Conservation (phyloP, 2,113 vertebrate genomes). For the Pelodiscus sinensis region DNA sequence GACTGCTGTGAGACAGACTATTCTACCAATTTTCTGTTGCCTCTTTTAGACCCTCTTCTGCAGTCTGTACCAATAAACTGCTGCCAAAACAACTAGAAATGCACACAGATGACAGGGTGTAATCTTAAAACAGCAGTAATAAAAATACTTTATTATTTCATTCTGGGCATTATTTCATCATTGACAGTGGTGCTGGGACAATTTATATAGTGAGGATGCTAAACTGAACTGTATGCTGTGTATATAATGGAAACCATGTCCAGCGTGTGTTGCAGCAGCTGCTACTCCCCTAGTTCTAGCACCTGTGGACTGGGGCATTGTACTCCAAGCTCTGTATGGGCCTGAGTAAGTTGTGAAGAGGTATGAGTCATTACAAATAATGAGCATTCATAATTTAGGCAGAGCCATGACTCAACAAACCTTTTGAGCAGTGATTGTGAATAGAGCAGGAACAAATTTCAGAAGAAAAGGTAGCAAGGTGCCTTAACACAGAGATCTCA, state of each 20-base stretch:
- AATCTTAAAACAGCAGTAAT: neutral
- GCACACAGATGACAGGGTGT: neutral
- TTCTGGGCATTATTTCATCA: too few relatives aligned
- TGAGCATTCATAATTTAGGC: conserved; percentile 23
- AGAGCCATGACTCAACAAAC: conserved; percentile 40
- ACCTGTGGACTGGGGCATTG: neutral
- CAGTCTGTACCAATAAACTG: neutral
- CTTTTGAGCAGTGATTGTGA: neutral
- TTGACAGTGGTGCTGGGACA: too few relatives aligned
- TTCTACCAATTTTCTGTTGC: neutral
- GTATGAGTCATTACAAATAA: conserved; percentile 32
- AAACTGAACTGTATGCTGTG: too few relatives aligned
- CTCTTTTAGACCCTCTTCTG: neutral
- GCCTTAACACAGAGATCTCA: neutral
- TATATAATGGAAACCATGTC: too few relatives aligned
- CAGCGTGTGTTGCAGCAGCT: too few relatives aligned
- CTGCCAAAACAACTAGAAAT: neutral
- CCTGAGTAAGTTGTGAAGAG: conserved; percentile 27
- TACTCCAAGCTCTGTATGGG: neutral
- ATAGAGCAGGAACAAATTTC: conserved; percentile 43
- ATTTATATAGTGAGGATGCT: too few relatives aligned
- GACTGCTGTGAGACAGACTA: neutral
- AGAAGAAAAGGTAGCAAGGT: conserved; percentile 16
- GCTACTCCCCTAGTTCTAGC: too few relatives aligned
- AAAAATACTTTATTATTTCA: neutral